Conservation (phyloP, 2,888 invertebrate species). For the Drosophila nr. medialis region DNA sequence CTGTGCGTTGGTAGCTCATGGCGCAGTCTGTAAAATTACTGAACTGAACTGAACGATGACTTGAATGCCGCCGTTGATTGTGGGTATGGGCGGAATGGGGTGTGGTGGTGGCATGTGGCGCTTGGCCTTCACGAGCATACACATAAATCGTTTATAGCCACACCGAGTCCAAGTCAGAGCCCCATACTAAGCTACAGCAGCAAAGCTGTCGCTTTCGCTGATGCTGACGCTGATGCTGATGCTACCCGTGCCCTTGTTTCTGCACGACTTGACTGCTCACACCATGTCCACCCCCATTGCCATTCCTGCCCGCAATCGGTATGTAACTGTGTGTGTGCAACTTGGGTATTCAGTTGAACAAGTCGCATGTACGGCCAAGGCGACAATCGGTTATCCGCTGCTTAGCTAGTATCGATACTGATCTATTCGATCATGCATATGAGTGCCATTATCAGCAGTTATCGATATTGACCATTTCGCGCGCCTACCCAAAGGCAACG, state of each 20-base stretch:
- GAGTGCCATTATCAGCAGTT: conserved; percentile 20
- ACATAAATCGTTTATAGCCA: conserved; percentile 78
- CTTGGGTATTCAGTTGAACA: conserved; percentile 46
- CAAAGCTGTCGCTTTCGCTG: conserved; percentile 53
- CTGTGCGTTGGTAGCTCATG: conserved; percentile 72
- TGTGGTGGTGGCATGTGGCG: conserved; percentile 46
- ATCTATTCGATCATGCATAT: conserved; percentile 31
- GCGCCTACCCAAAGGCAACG: conserved; percentile 12
- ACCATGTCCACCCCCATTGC: conserved; percentile 21
- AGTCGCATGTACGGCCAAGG: conserved; percentile 36
- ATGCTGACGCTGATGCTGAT: conserved; percentile 46
- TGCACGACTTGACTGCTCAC: conserved; percentile 71
- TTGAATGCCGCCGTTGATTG: conserved; percentile 64
- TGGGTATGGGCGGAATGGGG: conserved; percentile 14
- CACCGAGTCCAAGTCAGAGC: conserved; percentile 55
- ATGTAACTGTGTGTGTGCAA: conserved; percentile 9
- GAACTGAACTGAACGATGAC: conserved; percentile 80
- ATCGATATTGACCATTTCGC: conserved; percentile 25
- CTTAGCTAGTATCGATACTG: conserved; percentile 28
- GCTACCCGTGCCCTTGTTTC: conserved; percentile 52
- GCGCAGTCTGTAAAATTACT: conserved; percentile 79
- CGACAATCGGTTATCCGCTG: conserved; percentile 44
- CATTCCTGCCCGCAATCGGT: conserved; percentile 29
- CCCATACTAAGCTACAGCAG: conserved; percentile 52
- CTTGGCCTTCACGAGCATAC: conserved; percentile 67